Percentiles rank a stretch among this genome's conserved stretches.
Conservation (phyloP, 2,888 invertebrate species). For the Cancer borealis region DNA sequence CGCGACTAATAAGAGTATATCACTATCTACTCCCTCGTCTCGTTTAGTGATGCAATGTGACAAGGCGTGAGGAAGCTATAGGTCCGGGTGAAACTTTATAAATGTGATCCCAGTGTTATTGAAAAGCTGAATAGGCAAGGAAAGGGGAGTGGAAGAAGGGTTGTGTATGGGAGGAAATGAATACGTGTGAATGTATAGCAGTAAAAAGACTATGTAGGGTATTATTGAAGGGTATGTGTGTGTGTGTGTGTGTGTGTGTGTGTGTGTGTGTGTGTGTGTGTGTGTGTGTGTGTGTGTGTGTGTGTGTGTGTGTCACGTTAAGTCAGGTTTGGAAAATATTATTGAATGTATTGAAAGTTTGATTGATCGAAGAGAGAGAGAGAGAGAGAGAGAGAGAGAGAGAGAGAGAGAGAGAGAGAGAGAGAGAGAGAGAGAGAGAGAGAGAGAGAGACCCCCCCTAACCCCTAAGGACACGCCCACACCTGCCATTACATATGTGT, state of each 20-base stretch:
- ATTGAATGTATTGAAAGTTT: no score
- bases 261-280: slow-evolving; percentile 36
- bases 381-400: no score
- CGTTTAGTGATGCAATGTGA: neutral
- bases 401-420: no score
- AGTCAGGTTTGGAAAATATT: neutral
- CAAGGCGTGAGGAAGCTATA: neutral
- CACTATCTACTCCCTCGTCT: neutral
- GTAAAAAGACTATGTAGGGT: slow-evolving; percentile 13
- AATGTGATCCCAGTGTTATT: neutral
- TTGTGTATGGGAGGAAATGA: neutral
- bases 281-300: slow-evolving; percentile 37
- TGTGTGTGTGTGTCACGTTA: neutral
- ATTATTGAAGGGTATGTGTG: slow-evolving; percentile 9
- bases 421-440: neutral
- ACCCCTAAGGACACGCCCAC: neutral
- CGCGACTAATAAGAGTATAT: neutral
- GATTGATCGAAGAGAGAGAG: no score
- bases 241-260: slow-evolving; percentile 41
- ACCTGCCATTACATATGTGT: neutral
- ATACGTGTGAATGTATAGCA: neutral
- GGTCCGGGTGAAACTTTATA: neutral
- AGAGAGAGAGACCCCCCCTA: neutral
- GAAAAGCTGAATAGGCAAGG: neutral
- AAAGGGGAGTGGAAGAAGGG: neutral